Conservation (phyloP, 2,113 vertebrate genomes). For the Fregata magnificens region DNA sequence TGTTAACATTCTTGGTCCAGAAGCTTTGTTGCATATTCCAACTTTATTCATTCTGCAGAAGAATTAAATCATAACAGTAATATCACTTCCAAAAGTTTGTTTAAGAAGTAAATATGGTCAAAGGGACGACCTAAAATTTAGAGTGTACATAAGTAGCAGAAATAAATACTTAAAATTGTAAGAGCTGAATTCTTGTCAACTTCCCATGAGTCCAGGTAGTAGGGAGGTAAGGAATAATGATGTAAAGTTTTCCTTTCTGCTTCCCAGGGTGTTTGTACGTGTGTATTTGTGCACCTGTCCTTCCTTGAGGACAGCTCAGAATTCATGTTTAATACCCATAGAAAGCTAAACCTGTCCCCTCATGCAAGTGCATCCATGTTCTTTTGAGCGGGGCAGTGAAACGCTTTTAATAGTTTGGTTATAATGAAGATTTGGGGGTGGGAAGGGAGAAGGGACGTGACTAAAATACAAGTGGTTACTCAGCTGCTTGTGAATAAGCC, state of each 20-base stretch:
- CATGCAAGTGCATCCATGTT: neutral
- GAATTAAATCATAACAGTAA: neutral
- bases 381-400: neutral
- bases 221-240: neutral
- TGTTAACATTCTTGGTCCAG: neutral
- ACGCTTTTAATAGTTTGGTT: neutral
- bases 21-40: neutral
- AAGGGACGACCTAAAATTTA: neutral
- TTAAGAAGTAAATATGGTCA: neutral
- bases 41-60: neutral
- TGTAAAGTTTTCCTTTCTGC: neutral
- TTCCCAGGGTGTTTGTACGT: neutral
- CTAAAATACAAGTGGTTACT: neutral
- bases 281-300: neutral
- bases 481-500: neutral
- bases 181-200: neutral
- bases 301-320: neutral
- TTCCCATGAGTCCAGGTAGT: neutral
- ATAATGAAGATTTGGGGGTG: neutral
- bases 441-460: neutral
- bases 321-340: neutral
- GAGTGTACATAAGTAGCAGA: neutral
- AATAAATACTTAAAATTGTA: neutral
- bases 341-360: neutral
- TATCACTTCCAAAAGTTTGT: neutral